A percentile compares a stretch with the other conserved stretches of the same genome.
These are phyloP conservation scores for Bombus balteatus DNA, from an alignment of 1,140 invertebrate genomes.

Conservation along the genomic window DNA sequence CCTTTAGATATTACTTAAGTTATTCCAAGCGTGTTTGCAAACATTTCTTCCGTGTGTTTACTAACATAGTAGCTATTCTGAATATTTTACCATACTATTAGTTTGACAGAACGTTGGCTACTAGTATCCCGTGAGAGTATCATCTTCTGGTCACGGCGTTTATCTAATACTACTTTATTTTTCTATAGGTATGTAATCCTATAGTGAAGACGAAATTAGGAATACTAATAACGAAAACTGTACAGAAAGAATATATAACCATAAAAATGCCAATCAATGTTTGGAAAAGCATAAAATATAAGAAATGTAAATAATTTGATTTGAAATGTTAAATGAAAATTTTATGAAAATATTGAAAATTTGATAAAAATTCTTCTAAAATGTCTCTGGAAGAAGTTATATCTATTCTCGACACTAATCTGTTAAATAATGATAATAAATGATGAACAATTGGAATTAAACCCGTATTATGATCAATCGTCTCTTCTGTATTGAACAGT, in stretches of 20 bases:
- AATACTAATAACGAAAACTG: too few species aligned
- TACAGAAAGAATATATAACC: too few species aligned
- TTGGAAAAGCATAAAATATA: too few species aligned
- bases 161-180: neutral
- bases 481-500: neutral
- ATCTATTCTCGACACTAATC: neutral
- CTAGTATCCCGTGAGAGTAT: neutral
- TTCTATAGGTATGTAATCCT: neutral
- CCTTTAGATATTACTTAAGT: neutral
- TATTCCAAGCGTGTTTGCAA: neutral
- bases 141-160: neutral
- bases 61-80: neutral
- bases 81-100: constrained; percentile 10
- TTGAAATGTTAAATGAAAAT: too few species aligned
- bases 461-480: neutral
- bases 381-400: neutral
- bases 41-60: neutral
- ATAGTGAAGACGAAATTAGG: too few species aligned
- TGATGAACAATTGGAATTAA: neutral
- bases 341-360: too few species aligned
- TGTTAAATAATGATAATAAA: neutral
- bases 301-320: too few species aligned
- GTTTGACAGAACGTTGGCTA: neutral
- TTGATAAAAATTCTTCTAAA: too few species aligned
- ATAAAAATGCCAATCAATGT: too few species aligned